Evolutionary conservation across 2,113 vertebrate species (phyloP).

Genomic region (Cromileptes altivelis): DNA sequence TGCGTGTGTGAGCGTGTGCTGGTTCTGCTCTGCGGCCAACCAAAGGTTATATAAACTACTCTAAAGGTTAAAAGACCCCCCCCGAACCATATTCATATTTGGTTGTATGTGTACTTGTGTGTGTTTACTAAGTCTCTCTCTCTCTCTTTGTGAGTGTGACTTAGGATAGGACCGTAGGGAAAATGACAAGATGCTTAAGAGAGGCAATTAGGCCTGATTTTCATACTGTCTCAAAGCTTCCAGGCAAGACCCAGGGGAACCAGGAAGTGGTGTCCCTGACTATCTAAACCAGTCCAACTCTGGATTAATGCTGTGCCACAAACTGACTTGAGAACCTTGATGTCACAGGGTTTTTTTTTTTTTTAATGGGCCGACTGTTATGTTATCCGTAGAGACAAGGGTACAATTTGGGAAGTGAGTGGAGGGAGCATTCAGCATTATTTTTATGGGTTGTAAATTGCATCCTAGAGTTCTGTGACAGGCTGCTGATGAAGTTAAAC

Average conservation of each 20-base stretch:
- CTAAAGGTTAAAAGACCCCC: background rate
- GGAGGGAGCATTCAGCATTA: constrained; percentile 21
- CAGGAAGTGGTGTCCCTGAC: constrained; percentile 14
- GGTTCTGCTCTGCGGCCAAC: background rate
- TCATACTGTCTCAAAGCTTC: constrained; percentile 24
- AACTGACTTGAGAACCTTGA: constrained; percentile 9
- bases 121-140: background rate
- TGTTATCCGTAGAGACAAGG: background rate
- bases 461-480: constrained; percentile 29
- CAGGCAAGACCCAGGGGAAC: constrained; percentile 6
- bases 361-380: constrained; percentile 7
- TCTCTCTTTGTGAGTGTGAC: background rate
- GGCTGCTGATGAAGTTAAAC: constrained; percentile 37
- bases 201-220: constrained; percentile 47
- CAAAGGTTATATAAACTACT: constrained; percentile 9
- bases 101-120: background rate
- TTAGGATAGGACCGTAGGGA: constrained; percentile 21
- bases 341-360: constrained; percentile 1
- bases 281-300: background rate
- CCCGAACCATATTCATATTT: constrained; percentile 14
- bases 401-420: constrained; percentile 30
- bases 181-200: constrained; percentile 26
- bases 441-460: constrained; percentile 28
- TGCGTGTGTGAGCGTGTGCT: background rate
- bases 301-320: constrained; percentile 32